Evolutionary conservation across 1,140 invertebrate genomes (phyloP).

Genomic region (Stegodyphus mimosarum): DNA sequence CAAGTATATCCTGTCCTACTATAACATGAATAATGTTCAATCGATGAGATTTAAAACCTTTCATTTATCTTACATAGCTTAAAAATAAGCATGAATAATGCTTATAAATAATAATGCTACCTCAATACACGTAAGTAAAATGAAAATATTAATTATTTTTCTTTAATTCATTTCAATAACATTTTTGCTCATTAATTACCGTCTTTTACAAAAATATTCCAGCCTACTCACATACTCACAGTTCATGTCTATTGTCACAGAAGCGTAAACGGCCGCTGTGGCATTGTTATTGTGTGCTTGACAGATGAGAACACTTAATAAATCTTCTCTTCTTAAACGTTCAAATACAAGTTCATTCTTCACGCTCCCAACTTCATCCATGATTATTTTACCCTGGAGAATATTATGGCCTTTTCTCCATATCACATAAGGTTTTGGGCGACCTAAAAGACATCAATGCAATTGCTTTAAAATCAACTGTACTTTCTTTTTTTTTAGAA

Average conservation of each 20-base stretch:
- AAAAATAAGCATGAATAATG: no score
- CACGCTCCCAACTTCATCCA: slow-evolving; percentile 2
- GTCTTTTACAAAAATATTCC: no score
- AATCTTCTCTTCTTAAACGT: slow-evolving; percentile 79
- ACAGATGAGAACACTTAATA: slow-evolving; percentile 84
- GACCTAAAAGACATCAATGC: slow-evolving; percentile 47
- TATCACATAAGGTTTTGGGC: slow-evolving; percentile 58
- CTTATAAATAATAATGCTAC: not conserved
- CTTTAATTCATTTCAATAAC: not conserved
- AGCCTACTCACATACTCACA: slow-evolving; percentile 74
- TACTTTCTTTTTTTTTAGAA: no score
- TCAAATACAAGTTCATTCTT: slow-evolving; percentile 68
- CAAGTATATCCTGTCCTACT: no score
- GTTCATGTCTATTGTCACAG: slow-evolving; percentile 88
- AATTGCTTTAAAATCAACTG: not conserved
- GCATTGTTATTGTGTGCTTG: slow-evolving; percentile 84
- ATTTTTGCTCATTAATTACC: not conserved
- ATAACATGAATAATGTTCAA: no score
- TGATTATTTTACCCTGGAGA: slow-evolving; percentile 53
- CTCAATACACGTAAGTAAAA: not conserved
- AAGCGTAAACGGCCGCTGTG: slow-evolving; percentile 78
- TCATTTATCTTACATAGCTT: no score
- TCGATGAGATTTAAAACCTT: no score
- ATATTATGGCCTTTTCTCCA: slow-evolving; percentile 61
- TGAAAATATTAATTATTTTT: not conserved